Base-by-base conservation (phyloP, 2,113 vertebrate genomes). In the Ochotona curzoniae region DNA sequence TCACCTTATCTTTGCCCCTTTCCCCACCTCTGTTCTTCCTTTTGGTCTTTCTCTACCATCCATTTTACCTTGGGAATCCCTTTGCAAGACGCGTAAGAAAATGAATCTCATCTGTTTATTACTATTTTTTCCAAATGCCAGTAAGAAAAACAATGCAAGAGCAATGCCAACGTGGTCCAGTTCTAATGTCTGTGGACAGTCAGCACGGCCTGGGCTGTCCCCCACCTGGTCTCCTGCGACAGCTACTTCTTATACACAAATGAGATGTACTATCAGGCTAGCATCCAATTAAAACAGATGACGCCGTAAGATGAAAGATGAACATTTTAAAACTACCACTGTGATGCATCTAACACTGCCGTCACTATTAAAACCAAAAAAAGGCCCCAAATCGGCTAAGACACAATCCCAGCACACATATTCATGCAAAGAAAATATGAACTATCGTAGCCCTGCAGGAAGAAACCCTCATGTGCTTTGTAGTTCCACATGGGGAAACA, bases 81-180 rank as follows among this genome's bases (percentile, higher is more conserved):
- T 76, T 83, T 81, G 60, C 75, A 66, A 93, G 38, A 78, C 35
- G 74, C 11, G 82, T 12, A 28, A 76, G 61, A 63, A 94, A 96
- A 93, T 87, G 5, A 94, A 17, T 4, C 14, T 80, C 18, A 82
- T 28, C 89, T 66, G 6, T 61, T 90, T 76, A 54, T 57, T 74
- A 83, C 71, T 94, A 26, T 82, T 38, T 44, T 44, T 51, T 87
- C 32, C 26, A 70, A 91, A 61, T 63, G 25, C 17, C 35, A 64
- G 73, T 94, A 93, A 87, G 32, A 54, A 81, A 63, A n/a, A 70
- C 32, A 38, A 54, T 47, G 2, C 23, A 88, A 38, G 54, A 35
- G 25, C 47, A 69, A 57, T n/a, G 10, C 11, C 44, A 86, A 23
- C n/a, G 81, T 87, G 71, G 87, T 49, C 8, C 26, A 74, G 30